Base-by-base conservation (phyloP, 2,797 vertebrate species). In the Centropyge bicolor region DNA sequence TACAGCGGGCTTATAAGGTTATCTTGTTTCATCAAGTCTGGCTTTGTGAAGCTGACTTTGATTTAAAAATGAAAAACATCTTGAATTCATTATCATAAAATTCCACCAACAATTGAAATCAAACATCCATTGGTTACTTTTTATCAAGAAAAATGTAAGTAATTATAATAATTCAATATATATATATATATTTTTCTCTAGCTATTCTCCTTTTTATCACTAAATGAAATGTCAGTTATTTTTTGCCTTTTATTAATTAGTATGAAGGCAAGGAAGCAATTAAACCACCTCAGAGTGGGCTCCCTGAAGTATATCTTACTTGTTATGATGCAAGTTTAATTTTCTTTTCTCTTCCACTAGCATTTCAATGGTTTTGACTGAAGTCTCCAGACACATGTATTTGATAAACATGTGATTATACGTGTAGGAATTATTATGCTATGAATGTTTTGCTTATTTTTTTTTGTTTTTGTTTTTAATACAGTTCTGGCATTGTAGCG, bases 151-250 rank as follows among this genome's bases (percentile, higher is more conserved):
- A 38, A 55, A 61, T 46, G 1, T n/a, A 6, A 7, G 10, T 16
- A 52, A 66, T 36, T 3, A 40, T 40, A 9, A 27, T 11, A 19
- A 6, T 62, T 17, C 5, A 45, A 45, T 20, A 36, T 5, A 22
- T 8, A 3, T 49, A 12, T 17, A 40, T 49, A 3, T 60, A n/a
- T n/a, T 31, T 36, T 45, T 52, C 41, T 1, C 27, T 4, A 45
- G 35, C 12, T 38, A 2, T 54, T 60, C 60, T 40, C 12, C 22
- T 1, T 61, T 55, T 62, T 19, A 56, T 10, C 5, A 43, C 6
- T 43, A 57, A 63, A 54, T 54, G 27, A 54, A 43, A 68, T 56
- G 6, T 43, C 38, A 51, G 45, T 52, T 22, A 36, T 22, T 56
- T 16, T 63, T 51, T n/a, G n/a, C 20, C 0, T 19, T 35, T 54